A percentile compares a stretch with the other conserved stretches of the same genome.
These are phyloP conservation scores for Pedionomus torquatus DNA, from an alignment of 2,113 vertebrate species.

Conservation along the genomic window DNA sequence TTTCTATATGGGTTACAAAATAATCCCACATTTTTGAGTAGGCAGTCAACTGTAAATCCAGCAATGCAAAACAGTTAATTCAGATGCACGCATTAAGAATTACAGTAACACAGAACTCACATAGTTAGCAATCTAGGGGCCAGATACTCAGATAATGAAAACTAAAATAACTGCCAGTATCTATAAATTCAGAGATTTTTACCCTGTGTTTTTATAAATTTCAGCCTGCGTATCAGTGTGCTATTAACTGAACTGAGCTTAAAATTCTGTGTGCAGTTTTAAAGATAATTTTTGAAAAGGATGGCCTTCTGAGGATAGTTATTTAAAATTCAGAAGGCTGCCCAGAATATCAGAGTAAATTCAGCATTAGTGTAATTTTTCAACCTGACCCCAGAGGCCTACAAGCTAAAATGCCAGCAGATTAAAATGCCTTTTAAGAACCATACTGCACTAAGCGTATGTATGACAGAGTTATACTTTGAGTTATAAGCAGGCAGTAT, in stretches of 20 bases:
- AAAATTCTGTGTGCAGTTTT: constrained; percentile 35
- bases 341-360: constrained; percentile 53
- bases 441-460: neutral
- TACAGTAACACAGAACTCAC: neutral
- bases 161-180: neutral
- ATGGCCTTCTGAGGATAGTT: constrained; percentile 27
- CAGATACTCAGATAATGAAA: neutral
- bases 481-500: neutral
- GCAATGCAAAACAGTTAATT: neutral
- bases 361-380: constrained; percentile 53
- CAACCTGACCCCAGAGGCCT: constrained; percentile 42
- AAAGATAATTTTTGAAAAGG: constrained; percentile 53
- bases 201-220: neutral
- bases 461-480: neutral
- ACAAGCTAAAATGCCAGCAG: constrained; percentile 34
- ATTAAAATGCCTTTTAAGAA: constrained; percentile 59
- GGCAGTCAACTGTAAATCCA: neutral
- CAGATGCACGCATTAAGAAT: neutral
- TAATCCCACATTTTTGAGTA: neutral
- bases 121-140: neutral
- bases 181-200: neutral
- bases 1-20: neutral
- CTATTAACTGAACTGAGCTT: neutral
- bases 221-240: neutral
- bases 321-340: constrained; percentile 57